Conservation (phyloP, 23 tunicate species). For the Aplidium turbinatum region DNA sequence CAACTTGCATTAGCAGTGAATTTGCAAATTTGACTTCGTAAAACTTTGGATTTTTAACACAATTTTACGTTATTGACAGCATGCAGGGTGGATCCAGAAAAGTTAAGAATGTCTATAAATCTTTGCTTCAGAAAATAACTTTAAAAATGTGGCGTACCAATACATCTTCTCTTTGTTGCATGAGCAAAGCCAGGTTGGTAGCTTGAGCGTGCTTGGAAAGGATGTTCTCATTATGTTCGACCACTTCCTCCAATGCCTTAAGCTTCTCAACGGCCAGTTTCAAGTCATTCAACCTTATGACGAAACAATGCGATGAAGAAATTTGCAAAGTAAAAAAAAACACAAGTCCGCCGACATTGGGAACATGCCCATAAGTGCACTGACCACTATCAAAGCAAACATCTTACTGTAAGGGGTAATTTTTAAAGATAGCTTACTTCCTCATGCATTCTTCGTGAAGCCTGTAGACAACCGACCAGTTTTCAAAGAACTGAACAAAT, state of each 20-base stretch:
- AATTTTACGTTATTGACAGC: too few species aligned
- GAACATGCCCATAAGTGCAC: too few species aligned
- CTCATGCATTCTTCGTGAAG: slow-evolving; percentile 29
- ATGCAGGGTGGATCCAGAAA: too few species aligned
- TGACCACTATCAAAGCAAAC: too few species aligned
- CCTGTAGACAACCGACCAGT: slow-evolving; percentile 17
- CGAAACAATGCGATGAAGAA: not conserved
- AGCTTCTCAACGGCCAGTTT: slow-evolving; percentile 20
- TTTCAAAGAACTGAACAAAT: slow-evolving; percentile 22
- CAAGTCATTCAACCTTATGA: not conserved
- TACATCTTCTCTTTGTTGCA: slow-evolving; percentile 24
- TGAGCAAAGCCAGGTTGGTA: slow-evolving; percentile 11
- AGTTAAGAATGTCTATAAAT: too few species aligned
- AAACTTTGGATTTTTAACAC: too few species aligned
- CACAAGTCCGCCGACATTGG: too few species aligned
- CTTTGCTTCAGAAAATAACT: too few species aligned
- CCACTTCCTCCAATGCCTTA: not conserved
- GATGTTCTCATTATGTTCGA: slow-evolving; percentile 3
- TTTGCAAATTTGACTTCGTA: too few species aligned
- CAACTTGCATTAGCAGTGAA: too few species aligned
- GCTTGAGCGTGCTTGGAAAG: slow-evolving; percentile 15
- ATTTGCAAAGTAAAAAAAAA: not conserved
- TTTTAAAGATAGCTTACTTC: slow-evolving; percentile 30
- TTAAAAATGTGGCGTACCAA: not conserved
- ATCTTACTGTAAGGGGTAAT: too few species aligned